A percentile compares a stretch with the other conserved stretches of the same genome.
Conservation (phyloP, 2,113 vertebrate species). For the Pseudonaja textilis region DNA sequence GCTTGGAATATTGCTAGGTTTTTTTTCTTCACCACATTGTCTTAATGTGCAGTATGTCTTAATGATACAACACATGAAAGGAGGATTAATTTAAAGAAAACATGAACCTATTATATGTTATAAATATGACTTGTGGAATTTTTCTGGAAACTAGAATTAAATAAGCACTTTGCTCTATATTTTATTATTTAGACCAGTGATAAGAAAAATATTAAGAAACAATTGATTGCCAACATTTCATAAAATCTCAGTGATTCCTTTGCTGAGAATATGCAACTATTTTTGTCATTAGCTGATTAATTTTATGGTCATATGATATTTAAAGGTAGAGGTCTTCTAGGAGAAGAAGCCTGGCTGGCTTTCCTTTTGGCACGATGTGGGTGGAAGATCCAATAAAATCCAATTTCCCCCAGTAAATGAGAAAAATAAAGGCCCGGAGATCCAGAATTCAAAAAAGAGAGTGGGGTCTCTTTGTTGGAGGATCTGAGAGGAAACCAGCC, state of each 20-base stretch:
- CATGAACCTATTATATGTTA: fast-evolving
- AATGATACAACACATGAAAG: constrained; percentile 1
- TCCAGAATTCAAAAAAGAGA: too few species aligned
- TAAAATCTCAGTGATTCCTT: not conserved
- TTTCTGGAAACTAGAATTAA: not conserved
- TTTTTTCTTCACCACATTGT: not conserved
- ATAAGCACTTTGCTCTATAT: not conserved
- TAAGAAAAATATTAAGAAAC: constrained; percentile 3
- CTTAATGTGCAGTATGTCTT: not conserved
- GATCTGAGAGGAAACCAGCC: too few species aligned
- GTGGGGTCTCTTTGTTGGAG: too few species aligned
- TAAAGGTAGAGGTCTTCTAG: too few species aligned
- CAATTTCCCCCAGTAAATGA: too few species aligned
- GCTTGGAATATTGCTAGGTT: not conserved
- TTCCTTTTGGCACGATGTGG: too few species aligned
- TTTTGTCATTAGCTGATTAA: constrained; percentile 14
- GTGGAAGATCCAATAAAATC: not conserved
- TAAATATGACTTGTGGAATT: not conserved
- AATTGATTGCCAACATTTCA: not conserved
- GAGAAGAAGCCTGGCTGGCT: too few species aligned
- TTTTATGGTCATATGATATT: not conserved
- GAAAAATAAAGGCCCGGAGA: too few species aligned
- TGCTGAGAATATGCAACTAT: constrained; percentile 21
- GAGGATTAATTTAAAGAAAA: constrained; percentile 10
- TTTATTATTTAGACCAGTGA: not conserved